Evolutionary conservation across 2,797 vertebrate species (phyloP), one percentile per base, ranked within the genome.

Genomic region (Melanotaenia pygmaea): DNA sequence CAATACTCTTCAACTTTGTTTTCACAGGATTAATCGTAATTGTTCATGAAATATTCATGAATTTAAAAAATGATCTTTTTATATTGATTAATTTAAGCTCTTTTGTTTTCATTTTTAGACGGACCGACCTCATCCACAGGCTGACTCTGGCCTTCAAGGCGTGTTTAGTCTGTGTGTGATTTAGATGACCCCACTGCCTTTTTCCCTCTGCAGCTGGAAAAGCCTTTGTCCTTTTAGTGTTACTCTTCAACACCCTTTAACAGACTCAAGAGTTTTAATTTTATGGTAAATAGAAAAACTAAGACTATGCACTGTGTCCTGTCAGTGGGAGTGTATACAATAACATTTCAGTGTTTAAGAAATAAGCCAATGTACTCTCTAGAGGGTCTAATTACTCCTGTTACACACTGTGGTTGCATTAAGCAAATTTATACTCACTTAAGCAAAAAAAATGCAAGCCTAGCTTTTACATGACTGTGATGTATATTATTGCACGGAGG

Each of bases 381-480:
- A 61, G 82, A 81, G 85, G 67, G 71, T 45, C 26, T 61, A 86
- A 90, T 90, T 87, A 78, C 70, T 88, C 69, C 74, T 79, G 82
- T 89, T 88, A 83, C 72, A 80, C 70, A 84, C 79, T 64, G 81
- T 77, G 77, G 79, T 77, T 81, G 59, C 76, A 86, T 91, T 89
- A 89, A 86, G 85, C 88, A 86, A 92, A 92, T 86, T 87, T 77
- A 83, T 79, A 84, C 79, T 89, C 43, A 50, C 56, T 65, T 59
- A 73, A 60, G 24, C 28, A 59, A 86, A 80, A 89, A 85, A 81
- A 85, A 89, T 92, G 91, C 92, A 89, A 93, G 85, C 88, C 63
- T 89, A 91, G 93, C 88, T 88, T 85, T 88, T 90, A 82, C 85
- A 89, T 82, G 81, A 78, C 82, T 83, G 74, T 80, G 86, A 81